Percentiles rank a stretch among this genome's conserved stretches.
phyloP scores from a whole-genome alignment of 2,113 vertebrate species.

The Clarias gariepinus region DNA sequence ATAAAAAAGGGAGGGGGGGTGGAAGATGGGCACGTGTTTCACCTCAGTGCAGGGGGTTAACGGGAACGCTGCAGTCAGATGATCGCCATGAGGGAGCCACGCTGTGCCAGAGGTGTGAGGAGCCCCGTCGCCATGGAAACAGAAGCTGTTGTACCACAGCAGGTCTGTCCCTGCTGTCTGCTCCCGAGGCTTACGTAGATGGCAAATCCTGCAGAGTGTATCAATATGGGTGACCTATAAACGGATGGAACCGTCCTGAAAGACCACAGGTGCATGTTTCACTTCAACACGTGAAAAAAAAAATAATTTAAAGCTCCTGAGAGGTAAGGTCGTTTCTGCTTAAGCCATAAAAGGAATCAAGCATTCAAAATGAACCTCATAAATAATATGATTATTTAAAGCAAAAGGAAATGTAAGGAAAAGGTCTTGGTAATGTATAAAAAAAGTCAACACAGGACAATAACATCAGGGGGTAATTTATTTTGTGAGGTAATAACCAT shows the following conservation, averaged over 20 bases:
- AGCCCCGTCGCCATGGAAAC: slow-evolving; percentile 62
- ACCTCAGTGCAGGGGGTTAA: slow-evolving; percentile 33
- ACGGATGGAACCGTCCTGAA: neutral
- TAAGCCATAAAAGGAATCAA: neutral
- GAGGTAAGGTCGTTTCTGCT: neutral
- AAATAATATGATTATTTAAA: neutral
- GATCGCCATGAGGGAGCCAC: slow-evolving; percentile 23
- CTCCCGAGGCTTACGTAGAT: neutral
- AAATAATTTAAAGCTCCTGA: neutral
- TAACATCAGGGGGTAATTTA: too few species aligned
- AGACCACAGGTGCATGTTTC: neutral
- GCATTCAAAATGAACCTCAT: neutral
- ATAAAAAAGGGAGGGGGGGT: neutral
- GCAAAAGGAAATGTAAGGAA: too few species aligned
- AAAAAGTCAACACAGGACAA: too few species aligned
- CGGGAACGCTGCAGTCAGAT: slow-evolving; percentile 42
- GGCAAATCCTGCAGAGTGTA: slow-evolving; percentile 1
- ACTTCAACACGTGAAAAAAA: too few species aligned
- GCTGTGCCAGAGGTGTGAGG: slow-evolving; percentile 49
- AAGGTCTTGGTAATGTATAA: neutral
- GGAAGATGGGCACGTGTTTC: neutral
- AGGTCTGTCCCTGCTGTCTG: slow-evolving; percentile 8
- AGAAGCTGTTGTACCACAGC: slow-evolving; percentile 15
- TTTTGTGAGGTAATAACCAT: too few species aligned
- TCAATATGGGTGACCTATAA: neutral